These are phyloP conservation scores for Dipodomys stephensi DNA, from an alignment of 2,113 vertebrate genomes.

Conservation along the genomic window DNA sequence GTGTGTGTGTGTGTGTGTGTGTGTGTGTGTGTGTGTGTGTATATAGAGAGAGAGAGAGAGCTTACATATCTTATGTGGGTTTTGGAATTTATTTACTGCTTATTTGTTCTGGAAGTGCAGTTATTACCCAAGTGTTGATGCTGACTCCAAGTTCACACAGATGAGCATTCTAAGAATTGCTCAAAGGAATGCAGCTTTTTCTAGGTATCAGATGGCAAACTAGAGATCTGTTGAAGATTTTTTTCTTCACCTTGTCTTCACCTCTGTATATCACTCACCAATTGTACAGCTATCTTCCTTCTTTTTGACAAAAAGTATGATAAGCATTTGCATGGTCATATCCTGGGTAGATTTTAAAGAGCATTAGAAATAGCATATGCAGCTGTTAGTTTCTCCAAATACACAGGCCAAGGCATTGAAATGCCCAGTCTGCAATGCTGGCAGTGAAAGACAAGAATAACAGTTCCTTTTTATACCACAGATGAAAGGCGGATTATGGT, in stretches of 20 bases:
- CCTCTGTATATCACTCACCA: neutral
- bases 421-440: neutral
- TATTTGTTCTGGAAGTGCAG: neutral
- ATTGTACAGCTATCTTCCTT: constrained; percentile 2
- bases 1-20: too few species aligned
- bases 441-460: constrained; percentile 60
- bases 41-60: too few species aligned
- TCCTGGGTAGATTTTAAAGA: constrained; percentile 59
- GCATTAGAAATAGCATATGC: constrained; percentile 68
- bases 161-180: neutral
- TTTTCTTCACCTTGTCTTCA: too few species aligned
- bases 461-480: constrained; percentile 55
- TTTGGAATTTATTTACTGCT: neutral
- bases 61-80: too few species aligned
- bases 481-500: constrained; percentile 50
- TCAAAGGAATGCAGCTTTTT: neutral
- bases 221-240: constrained; percentile 47
- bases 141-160: neutral
- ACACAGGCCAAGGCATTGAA: constrained; percentile 52
- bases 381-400: constrained; percentile 75
- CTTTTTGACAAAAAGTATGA: constrained; percentile 42
- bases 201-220: neutral
- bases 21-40: too few species aligned
- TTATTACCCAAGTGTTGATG: neutral
- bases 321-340: constrained; percentile 63